Evolutionary conservation across 2,113 vertebrate genomes (phyloP), one percentile per base, ranked within the genome.

Genomic region (Equus quagga): DNA sequence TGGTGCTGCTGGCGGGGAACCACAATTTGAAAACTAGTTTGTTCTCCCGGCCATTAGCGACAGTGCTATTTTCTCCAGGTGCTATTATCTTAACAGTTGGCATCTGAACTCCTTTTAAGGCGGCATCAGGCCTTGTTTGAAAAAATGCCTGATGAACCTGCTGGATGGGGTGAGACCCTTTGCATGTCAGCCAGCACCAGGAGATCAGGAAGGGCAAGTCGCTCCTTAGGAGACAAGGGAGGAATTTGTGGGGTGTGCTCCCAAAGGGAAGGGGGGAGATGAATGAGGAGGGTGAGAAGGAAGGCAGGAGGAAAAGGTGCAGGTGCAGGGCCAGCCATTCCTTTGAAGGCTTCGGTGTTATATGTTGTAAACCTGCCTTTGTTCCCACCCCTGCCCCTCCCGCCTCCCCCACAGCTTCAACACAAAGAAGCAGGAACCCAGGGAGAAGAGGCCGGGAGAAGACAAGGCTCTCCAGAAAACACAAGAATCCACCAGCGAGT

Each of bases 131-230:
- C 23, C 88, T 64, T 83, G 72, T 21, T 44, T 69, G 31, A 56
- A 62, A 69, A 88, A 54, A 91, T 19, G n/a, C 8, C 54, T 10
- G 41, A 54, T 54, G 65, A 88, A 10, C 7, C 6, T 79, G 64
- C 44, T 65, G 31, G 36, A 31, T n/a, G n/a, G 9, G 64, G 36
- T 76, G 76, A 91, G 31, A 56, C 33, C 33, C 54, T 82, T 23
- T 73, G 64, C 67, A 33, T 69, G 24, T 76, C 65, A 94, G 60
- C 33, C 92, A 96, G 81, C 72, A 56, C 36, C 28, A 14, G 75
- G 62, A 26, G 28, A 60, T 6, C 18, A 69, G 49, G 75, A 79
- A 44, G 9, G 18, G 88, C 36, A 86, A 95, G 87, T 33, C 18
- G 36, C 36, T 84, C 18, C 65, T 87, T 19, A 10, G 33, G 58